Evolutionary conservation across 2,888 invertebrate genomes (phyloP).

Genomic region (Agrilus cyanescens): DNA sequence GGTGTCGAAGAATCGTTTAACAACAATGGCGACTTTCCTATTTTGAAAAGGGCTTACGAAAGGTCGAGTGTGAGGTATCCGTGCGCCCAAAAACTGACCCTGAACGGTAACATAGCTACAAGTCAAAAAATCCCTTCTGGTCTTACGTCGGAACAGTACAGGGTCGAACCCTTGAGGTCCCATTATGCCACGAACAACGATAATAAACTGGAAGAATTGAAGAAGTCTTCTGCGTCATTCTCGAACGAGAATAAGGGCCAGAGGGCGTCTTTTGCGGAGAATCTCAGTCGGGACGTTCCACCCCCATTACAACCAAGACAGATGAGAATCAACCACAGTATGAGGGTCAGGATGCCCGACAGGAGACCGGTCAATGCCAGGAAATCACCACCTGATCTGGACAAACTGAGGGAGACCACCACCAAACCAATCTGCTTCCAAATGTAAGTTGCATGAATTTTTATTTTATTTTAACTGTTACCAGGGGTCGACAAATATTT

Average conservation of each 20-base stretch:
- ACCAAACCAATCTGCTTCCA: constrained; percentile 23
- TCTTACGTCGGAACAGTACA: constrained; percentile 25
- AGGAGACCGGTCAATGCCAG: constrained; percentile 17
- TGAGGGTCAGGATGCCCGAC: constrained; percentile 30
- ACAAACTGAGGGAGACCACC: constrained; percentile 14
- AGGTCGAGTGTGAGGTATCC: constrained; percentile 38
- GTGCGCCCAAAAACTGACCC: constrained; percentile 35
- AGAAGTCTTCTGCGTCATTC: constrained; percentile 7
- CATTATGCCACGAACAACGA: constrained; percentile 11
- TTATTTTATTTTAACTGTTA: no score
- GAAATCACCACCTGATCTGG: constrained; percentile 23
- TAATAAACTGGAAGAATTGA: constrained; percentile 11
- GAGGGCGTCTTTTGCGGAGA: constrained; percentile 30
- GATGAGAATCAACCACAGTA: constrained; percentile 33
- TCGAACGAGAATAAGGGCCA: constrained; percentile 15
- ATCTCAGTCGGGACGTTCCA: constrained; percentile 21
- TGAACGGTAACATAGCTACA: constrained; percentile 36
- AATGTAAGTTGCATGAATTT: constrained; percentile 25
- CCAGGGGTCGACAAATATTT: no score
- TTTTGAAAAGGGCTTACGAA: constrained; percentile 24
- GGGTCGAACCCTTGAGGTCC: constrained; percentile 31
- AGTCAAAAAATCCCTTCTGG: constrained; percentile 31
- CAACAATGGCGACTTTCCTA: not conserved
- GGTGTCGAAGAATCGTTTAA: not conserved
- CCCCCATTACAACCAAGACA: constrained; percentile 34